phyloP scores from a whole-genome alignment of 1,140 invertebrate genomes.

The Patella vulgata region DNA sequence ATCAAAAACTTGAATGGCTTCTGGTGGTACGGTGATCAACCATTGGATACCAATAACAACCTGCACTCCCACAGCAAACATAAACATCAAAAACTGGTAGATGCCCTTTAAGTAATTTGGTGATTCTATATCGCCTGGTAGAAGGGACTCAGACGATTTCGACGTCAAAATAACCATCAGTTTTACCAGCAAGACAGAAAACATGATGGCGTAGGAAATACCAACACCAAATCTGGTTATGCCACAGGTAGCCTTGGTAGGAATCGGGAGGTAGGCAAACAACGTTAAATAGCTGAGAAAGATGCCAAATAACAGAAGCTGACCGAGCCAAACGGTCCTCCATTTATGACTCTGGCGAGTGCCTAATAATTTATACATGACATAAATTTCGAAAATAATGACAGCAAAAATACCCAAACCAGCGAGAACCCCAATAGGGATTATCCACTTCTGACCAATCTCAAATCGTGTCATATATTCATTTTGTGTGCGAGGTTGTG shows the following conservation, averaged over 20 bases:
- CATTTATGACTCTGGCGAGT: constrained; percentile 83
- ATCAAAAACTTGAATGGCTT: constrained; percentile 42
- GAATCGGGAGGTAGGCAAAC: constrained; percentile 78
- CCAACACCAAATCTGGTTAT: constrained; percentile 86
- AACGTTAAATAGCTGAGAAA: constrained; percentile 84
- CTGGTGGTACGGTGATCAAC: constrained; percentile 66
- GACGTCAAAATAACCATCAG: constrained; percentile 92
- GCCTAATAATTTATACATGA: constrained; percentile 86
- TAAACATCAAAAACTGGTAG: constrained; percentile 86
- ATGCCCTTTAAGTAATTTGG: constrained; percentile 93
- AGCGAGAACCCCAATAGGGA: constrained; percentile 83
- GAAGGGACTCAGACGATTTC: constrained; percentile 45
- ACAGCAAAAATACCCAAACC: constrained; percentile 83
- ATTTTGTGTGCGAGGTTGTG: constrained; percentile 7
- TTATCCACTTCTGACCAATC: constrained; percentile 80
- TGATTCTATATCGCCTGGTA: constrained; percentile 72
- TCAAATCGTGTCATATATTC: constrained; percentile 50
- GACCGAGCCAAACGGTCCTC: constrained; percentile 82
- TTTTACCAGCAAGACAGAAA: constrained; percentile 91
- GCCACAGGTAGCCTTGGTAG: constrained; percentile 84
- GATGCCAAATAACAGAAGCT: constrained; percentile 87
- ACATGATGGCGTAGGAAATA: constrained; percentile 87
- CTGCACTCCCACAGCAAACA: constrained; percentile 78
- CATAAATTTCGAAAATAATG: constrained; percentile 85
- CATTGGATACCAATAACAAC: constrained; percentile 88